Evolutionary conservation across 2,888 invertebrate genomes (phyloP), one percentile per base, ranked within the genome.

Genomic region (Synanthedon tipuliformis): DNA sequence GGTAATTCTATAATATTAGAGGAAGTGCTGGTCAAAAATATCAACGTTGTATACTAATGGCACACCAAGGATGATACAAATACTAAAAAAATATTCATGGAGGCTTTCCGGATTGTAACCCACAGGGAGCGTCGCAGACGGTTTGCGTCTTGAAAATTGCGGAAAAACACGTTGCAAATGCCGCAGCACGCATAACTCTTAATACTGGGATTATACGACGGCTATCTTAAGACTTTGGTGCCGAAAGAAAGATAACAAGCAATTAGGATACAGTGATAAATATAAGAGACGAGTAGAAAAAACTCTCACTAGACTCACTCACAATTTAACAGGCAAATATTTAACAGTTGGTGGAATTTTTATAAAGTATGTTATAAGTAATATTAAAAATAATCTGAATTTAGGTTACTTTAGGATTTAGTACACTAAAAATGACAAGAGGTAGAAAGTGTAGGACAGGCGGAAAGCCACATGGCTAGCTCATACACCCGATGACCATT

Each of bases 51-150:
- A 34, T 74, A 75, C 78, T 85, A 83, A 86, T 83, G 84, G 84
- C 83, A 78, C 85, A 81, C 85, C 76, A 70, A 81, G 85, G 84
- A 81, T 81, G 82, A 82, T 82, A 86, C 86, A 86, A 86, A 86
- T 79, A 83, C 81, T 81, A 76, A 81, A 82, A 84, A 85, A 84
- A 86, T 85, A 86, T 86, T 86, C 86, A 86, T 86, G 85, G 85
- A 78, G 84, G 85, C 83, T 86, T 85, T 86, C 85, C 80, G 77
- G 73, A 78, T 76, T 76, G 71, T 75, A 83, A 82, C 82, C 84
- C 83, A 78, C 58, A 65, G 73, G 81, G 83, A 76, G 34, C 65
- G 68, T 69, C 70, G 73, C 72, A 69, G 68, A 69, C 76, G 73
- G 72, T 65, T 64, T 73, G 73, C 71, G 72, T 75, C 67, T 72